A percentile compares a stretch with the other conserved stretches of the same genome.
These are phyloP conservation scores for Scyliorhinus canicula DNA, from an alignment of 2,797 vertebrate species.

Conservation along the genomic window DNA sequence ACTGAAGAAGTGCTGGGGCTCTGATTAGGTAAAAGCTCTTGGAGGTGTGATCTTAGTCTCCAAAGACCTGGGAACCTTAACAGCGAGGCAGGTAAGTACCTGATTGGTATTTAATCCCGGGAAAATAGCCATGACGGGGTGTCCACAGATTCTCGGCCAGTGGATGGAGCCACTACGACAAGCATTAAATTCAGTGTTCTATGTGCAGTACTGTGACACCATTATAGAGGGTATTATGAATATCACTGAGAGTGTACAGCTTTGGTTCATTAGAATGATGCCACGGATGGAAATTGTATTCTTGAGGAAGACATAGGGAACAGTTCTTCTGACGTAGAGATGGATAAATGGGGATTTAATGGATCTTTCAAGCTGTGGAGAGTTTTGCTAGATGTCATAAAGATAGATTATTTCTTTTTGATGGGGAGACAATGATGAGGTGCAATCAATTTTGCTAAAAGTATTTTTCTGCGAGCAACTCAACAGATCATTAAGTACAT, in stretches of 20 bases:
- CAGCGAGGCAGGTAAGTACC: not conserved
- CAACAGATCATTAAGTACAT: no score
- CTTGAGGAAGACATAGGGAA: not conserved
- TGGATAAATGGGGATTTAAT: not conserved
- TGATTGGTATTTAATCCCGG: not conserved
- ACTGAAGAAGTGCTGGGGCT: not conserved
- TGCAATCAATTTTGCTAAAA: not conserved
- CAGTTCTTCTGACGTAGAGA: not conserved
- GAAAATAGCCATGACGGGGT: not conserved
- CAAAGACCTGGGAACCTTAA: not conserved
- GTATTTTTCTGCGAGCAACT: no score
- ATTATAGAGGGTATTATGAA: not conserved
- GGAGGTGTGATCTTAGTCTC: not conserved
- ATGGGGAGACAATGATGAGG: not conserved
- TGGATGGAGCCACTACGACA: not conserved
- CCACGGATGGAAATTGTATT: not conserved
- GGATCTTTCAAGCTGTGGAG: not conserved
- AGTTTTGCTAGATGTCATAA: not conserved
- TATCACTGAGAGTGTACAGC: not conserved
- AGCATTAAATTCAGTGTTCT: not conserved
- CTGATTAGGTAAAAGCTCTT: no score
- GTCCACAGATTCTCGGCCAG: not conserved
- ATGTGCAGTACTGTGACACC: not conserved
- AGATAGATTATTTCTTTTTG: not conserved
- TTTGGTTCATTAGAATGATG: not conserved